These are phyloP conservation scores for Eulemur albifrons DNA, from an alignment of 2,797 vertebrate species.

Conservation along the genomic window DNA sequence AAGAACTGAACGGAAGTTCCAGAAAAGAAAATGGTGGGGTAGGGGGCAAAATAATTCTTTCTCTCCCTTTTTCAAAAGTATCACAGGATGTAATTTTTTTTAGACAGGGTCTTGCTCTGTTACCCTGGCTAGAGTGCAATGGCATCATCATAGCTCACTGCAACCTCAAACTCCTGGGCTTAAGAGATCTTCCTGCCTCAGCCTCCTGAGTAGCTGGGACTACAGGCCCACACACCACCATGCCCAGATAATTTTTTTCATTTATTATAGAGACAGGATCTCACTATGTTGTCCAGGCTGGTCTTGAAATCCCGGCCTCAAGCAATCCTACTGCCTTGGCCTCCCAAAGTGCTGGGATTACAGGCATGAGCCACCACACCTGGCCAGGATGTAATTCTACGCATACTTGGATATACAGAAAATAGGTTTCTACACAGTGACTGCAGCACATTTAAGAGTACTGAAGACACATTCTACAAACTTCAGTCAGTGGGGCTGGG, in stretches of 20 bases:
- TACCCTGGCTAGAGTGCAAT: neutral
- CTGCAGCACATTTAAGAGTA: neutral
- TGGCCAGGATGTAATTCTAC: neutral
- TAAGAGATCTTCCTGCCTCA: neutral
- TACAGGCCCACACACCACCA: neutral
- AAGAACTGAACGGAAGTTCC: neutral
- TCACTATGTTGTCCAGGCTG: neutral
- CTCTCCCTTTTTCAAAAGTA: neutral
- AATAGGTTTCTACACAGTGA: neutral
- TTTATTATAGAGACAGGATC: neutral
- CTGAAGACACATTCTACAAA: neutral
- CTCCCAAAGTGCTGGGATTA: neutral
- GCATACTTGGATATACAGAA: neutral
- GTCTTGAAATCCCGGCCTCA: neutral
- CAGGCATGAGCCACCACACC: neutral
- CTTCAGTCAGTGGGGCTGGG: neutral
- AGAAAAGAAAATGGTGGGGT: neutral
- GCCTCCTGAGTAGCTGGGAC: neutral
- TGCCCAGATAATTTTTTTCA: neutral
- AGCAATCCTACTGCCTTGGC: neutral
- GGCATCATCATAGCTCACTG: neutral
- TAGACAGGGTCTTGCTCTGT: neutral
- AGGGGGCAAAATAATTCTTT: neutral
- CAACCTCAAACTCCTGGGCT: neutral
- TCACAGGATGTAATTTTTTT: neutral